Percentiles rank a stretch among this genome's conserved stretches.
Conservation (phyloP, 2,888 invertebrate species). For the Volucella zonaria region DNA sequence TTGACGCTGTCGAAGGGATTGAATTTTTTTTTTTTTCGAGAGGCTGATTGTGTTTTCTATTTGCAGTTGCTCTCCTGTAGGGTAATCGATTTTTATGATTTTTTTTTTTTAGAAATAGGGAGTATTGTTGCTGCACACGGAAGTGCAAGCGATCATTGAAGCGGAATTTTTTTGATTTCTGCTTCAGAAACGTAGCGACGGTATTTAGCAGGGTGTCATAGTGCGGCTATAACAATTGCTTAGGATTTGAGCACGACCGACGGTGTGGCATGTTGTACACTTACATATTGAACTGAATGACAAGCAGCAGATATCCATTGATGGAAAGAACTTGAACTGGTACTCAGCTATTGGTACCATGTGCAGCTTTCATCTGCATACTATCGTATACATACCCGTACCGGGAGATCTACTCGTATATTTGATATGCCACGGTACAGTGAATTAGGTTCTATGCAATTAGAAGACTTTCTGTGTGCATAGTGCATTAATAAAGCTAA, state of each 20-base stretch:
- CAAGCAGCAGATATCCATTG: slow-evolving; percentile 65
- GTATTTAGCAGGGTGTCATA: slow-evolving; percentile 65
- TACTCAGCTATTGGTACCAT: slow-evolving; percentile 34
- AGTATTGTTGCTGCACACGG: slow-evolving; percentile 32
- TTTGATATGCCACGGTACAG: slow-evolving; percentile 47
- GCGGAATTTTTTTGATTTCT: slow-evolving; percentile 66
- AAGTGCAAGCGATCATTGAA: slow-evolving; percentile 69
- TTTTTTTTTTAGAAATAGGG: slow-evolving; percentile 37
- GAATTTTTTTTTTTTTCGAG: slow-evolving; percentile 25
- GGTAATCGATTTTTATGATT: slow-evolving; percentile 70
- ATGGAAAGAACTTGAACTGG: slow-evolving; percentile 57
- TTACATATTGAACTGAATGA: slow-evolving; percentile 71
- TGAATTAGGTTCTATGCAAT: slow-evolving; percentile 62
- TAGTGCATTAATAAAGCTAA: slow-evolving; percentile 59
- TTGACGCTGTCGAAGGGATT: slow-evolving; percentile 63
- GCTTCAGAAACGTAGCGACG: slow-evolving; percentile 33
- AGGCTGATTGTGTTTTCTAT: slow-evolving; percentile 70
- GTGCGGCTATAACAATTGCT: slow-evolving; percentile 68
- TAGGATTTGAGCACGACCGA: slow-evolving; percentile 51
- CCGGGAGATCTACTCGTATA: too few species aligned
- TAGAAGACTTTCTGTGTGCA: slow-evolving; percentile 56
- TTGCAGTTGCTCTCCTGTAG: slow-evolving; percentile 54
- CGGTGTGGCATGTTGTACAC: slow-evolving; percentile 52
- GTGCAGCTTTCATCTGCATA: not conserved
- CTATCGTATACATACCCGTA: not conserved